Percentiles rank a stretch among this genome's conserved stretches.
Conservation (phyloP, 2,113 vertebrate species). For the Condylura cristata region DNA sequence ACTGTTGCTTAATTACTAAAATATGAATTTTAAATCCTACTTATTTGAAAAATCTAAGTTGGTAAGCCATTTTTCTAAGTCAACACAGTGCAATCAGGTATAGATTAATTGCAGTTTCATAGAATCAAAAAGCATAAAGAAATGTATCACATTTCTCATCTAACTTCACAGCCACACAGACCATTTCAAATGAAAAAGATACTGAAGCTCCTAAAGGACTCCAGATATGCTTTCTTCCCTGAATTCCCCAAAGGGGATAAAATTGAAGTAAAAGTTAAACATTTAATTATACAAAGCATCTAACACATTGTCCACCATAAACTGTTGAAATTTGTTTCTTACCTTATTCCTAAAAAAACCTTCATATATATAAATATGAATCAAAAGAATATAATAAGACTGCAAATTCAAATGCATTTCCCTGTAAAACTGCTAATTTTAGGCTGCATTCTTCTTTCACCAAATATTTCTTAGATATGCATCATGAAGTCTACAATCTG, state of each 20-base stretch:
- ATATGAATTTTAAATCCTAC: not conserved
- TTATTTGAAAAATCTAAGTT: conserved; percentile 23
- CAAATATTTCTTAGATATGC: not conserved
- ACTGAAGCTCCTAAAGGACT: not conserved
- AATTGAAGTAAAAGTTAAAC: not conserved
- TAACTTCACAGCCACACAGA: not conserved
- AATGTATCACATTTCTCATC: not conserved
- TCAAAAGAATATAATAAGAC: not conserved
- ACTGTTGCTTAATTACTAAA: not conserved
- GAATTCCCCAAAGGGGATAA: not conserved
- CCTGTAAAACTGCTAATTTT: not conserved
- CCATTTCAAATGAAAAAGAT: not conserved
- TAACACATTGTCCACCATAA: not conserved
- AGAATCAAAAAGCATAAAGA: not conserved
- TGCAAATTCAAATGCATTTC: not conserved
- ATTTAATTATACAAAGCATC: not conserved
- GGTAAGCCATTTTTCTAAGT: conserved; percentile 34
- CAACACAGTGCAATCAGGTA: not conserved
- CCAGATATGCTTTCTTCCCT: not conserved
- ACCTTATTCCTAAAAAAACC: not conserved
- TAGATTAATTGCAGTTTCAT: not conserved
- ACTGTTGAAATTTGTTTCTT: not conserved
- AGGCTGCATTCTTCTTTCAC: not conserved
- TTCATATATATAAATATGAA: not conserved
- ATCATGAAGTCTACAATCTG: not conserved